phyloP scores from a whole-genome alignment of 2,113 vertebrate species.

The Microcebus murinus region DNA sequence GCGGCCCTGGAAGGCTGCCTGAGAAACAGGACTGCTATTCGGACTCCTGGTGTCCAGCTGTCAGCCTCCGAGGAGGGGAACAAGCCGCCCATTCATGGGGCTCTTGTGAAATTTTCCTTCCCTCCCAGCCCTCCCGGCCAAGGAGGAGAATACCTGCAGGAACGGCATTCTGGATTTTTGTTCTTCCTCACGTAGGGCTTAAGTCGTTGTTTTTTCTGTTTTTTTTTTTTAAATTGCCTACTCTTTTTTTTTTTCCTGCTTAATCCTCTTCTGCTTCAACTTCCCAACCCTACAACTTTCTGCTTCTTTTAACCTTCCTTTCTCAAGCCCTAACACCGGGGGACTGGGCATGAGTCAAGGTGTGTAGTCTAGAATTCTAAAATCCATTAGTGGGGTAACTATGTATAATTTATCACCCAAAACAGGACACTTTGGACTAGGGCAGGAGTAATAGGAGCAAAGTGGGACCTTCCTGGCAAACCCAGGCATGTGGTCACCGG shows the following conservation, averaged over 20 bases:
- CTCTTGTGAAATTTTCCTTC: constrained; percentile 54
- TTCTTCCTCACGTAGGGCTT: not conserved
- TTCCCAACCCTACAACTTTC: not conserved
- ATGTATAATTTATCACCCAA: not conserved
- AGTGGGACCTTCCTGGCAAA: not conserved
- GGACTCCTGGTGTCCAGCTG: constrained; percentile 71
- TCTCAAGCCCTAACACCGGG: not conserved
- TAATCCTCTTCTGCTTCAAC: not conserved
- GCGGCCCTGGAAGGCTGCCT: constrained; percentile 56
- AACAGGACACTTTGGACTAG: not conserved
- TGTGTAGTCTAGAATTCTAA: constrained; percentile 3
- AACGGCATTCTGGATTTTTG: not conserved
- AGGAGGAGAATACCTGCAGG: constrained; percentile 51
- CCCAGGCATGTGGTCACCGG: not conserved
- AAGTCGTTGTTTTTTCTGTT: not conserved
- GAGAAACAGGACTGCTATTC: constrained; percentile 23
- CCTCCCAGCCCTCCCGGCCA: not conserved
- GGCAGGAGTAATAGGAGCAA: no score
- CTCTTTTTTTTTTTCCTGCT: not conserved
- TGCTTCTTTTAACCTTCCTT: not conserved
- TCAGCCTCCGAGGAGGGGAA: constrained; percentile 42
- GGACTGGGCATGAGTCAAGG: not conserved
- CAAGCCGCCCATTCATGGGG: constrained; percentile 70
- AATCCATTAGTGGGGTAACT: not conserved
- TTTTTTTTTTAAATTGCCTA: constrained; percentile 5